Evolutionary conservation across 2,113 vertebrate genomes (phyloP), one percentile per base, ranked within the genome.

Genomic region (Bufo gargarizans): DNA sequence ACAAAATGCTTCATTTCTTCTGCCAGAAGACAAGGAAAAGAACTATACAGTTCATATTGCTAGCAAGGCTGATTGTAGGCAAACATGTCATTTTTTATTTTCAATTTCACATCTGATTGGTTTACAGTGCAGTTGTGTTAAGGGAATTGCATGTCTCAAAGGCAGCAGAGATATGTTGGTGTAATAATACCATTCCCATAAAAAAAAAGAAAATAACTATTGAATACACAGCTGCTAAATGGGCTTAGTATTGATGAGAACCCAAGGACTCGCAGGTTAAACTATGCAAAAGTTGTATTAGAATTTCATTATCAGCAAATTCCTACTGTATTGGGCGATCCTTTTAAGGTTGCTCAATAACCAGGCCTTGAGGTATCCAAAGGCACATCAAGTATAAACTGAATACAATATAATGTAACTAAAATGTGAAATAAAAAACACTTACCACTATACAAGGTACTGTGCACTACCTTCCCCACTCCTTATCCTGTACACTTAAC

Each of bases 91-190:
- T 58, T 58, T 87, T 87, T 87, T 87, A 87, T 87, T 87, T 87
- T 80, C 86, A 87, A 87, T 87, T 87, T 87, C 86, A 87, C 86
- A 80, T 87, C 50, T 87, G 86, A 87, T 87, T 87, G 86, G 80
- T 87, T 87, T 87, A 87, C 86, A 87, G 72, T 87, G 77, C 63
- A 49, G 49, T 69, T 5, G 86, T 80, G 77, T 87, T 87, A 87
- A 69, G 86, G 86, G 86, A 87, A 87, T 87, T 87, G 86, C 77
- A 69, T 69, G 77, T 87, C 81, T 80, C 86, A 87, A 81, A 87
- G 61, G 77, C 77, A 87, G 77, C 77, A 69, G 67, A 80, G 47
- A 87, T 71, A 87, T 87, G 77, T 71, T 87, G 63, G 61, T 87
- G 77, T 80, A 87, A 87, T 87, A 87, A 80, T 80, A 87, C 49